A percentile compares a stretch with the other conserved stretches of the same genome.
These are phyloP conservation scores for Microctenopoma stevenorrisi DNA, from an alignment of 2,797 vertebrate genomes.

Conservation along the genomic window DNA sequence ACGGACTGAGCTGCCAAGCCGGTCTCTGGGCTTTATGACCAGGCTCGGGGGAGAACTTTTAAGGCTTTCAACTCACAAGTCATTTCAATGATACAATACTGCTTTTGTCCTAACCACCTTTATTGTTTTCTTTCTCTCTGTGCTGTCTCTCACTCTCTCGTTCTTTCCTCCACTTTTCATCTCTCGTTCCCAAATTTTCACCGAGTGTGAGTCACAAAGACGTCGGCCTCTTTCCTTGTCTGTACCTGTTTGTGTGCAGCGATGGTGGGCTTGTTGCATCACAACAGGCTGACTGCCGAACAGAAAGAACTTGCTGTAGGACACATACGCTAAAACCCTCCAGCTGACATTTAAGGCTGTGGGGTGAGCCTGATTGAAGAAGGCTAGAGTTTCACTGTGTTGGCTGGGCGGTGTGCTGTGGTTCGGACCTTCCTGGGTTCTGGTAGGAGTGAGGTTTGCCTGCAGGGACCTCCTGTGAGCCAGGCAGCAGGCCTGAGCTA, in stretches of 20 bases:
- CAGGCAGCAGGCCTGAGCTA: constrained; percentile 74
- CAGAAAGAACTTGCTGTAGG: constrained; percentile 41
- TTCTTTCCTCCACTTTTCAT: constrained; percentile 56
- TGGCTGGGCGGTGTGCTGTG: constrained; percentile 70
- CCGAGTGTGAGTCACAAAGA: constrained; percentile 44
- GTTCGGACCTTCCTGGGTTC: constrained; percentile 72
- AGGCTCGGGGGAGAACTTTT: constrained; percentile 85
- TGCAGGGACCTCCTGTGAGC: constrained; percentile 74
- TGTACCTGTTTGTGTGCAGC: constrained; percentile 65
- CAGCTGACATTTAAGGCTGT: constrained; percentile 62
- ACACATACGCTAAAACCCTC: constrained; percentile 46
- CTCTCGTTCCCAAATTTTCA: constrained; percentile 51
- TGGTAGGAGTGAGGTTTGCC: constrained; percentile 78
- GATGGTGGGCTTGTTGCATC: constrained; percentile 70
- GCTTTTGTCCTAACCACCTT: constrained; percentile 86
- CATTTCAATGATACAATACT: constrained; percentile 86
- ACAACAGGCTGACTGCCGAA: constrained; percentile 47
- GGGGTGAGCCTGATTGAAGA: constrained; percentile 58
- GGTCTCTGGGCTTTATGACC: constrained; percentile 83
- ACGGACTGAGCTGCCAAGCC: constrained; percentile 77
- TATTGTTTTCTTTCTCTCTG: constrained; percentile 74
- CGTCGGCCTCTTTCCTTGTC: constrained; percentile 40
- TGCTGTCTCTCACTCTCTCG: constrained; percentile 43
- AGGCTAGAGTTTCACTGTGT: constrained; percentile 73
- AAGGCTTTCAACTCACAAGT: constrained; percentile 85